Conservation (phyloP, 2,797 vertebrate genomes). For the Galaxias olidus region DNA sequence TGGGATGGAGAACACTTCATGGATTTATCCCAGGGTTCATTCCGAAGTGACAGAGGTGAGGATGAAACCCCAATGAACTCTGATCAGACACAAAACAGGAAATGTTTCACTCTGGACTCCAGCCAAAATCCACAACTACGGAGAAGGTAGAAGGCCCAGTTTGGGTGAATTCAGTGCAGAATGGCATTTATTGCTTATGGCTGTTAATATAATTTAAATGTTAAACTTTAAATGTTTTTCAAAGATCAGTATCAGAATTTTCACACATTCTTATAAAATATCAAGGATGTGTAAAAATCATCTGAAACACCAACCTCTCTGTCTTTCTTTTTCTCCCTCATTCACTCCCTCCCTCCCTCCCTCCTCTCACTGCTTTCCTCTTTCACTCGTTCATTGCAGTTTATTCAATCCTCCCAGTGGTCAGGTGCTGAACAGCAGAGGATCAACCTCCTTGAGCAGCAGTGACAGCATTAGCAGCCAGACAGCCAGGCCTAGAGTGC, state of each 20-base stretch:
- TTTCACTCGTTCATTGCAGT: constrained; percentile 59
- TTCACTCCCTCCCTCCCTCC: constrained; percentile 23
- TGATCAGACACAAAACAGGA: constrained; percentile 30
- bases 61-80: constrained; percentile 50
- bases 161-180: too few relatives aligned
- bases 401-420: constrained; percentile 62
- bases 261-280: background rate
- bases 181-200: too few relatives aligned
- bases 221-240: too few relatives aligned
- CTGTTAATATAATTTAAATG: too few relatives aligned
- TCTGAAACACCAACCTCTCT: constrained; percentile 8
- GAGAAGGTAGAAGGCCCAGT: constrained; percentile 59
- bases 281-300: background rate
- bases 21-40: constrained; percentile 42
- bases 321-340: constrained; percentile 17
- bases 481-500: constrained; percentile 54
- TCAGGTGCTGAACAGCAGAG: constrained; percentile 51
- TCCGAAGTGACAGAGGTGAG: constrained; percentile 38
- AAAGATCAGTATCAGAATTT: too few relatives aligned
- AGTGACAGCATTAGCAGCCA: constrained; percentile 40
- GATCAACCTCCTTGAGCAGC: constrained; percentile 52
- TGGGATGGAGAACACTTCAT: constrained; percentile 46
- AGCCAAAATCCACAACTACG: constrained; percentile 46
- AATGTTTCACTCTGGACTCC: constrained; percentile 38
- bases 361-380: too few relatives aligned